Evolutionary conservation across 2,888 invertebrate species (phyloP).

Genomic region (Dichetophora obliterata): DNA sequence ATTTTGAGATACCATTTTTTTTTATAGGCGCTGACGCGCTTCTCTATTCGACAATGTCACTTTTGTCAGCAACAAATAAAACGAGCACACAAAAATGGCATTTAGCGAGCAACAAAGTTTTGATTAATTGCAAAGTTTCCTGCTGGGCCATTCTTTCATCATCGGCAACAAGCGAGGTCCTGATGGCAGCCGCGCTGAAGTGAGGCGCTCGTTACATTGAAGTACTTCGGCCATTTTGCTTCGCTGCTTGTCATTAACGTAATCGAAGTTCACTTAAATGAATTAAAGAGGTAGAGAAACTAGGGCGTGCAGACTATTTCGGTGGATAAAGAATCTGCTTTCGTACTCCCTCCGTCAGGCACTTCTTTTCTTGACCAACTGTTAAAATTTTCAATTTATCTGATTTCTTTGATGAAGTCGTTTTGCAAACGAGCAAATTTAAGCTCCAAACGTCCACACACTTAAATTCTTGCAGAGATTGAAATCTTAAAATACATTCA

Average conservation of each 20-base stretch:
- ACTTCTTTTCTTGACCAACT: neutral
- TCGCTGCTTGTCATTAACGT: slow-evolving; percentile 29
- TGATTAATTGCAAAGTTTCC: slow-evolving; percentile 62
- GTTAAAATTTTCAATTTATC: slow-evolving; percentile 16
- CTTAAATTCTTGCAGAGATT: neutral
- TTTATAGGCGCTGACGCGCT: neutral
- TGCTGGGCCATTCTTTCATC: neutral
- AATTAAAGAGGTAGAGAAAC: slow-evolving; percentile 9
- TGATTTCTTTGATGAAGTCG: slow-evolving; percentile 18
- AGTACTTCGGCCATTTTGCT: slow-evolving; percentile 7
- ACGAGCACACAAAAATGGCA: slow-evolving; percentile 61
- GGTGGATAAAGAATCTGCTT: neutral
- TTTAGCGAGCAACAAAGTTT: slow-evolving; percentile 65
- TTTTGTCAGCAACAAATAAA: slow-evolving; percentile 42
- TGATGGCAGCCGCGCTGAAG: too few species aligned
- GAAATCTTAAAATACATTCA: slow-evolving; percentile 4
- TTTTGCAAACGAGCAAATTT: neutral
- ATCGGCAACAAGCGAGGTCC: neutral
- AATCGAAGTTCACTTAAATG: slow-evolving; percentile 17
- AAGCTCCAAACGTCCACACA: neutral
- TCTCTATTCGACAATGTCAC: neutral
- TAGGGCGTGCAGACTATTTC: neutral
- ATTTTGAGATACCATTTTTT: slow-evolving; percentile 23
- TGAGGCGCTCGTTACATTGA: neutral
- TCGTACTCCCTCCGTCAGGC: neutral